Evolutionary conservation across 1,140 invertebrate species (phyloP), one percentile per base, ranked within the genome.

Genomic region (Apocrypta bakeri): DNA sequence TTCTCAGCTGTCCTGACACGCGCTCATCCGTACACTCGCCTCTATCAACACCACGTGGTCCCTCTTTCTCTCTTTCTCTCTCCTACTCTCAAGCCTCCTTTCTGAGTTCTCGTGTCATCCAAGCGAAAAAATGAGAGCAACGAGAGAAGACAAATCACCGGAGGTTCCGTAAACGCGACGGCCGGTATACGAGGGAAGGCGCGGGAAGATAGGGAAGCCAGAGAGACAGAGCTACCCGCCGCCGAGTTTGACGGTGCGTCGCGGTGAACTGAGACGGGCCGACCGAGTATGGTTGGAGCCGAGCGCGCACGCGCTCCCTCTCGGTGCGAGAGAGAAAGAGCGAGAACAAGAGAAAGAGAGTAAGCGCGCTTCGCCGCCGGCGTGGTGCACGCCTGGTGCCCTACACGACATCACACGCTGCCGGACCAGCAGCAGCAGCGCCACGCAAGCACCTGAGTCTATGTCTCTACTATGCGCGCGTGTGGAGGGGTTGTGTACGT

Each of bases 191-290:
- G n/a, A 61, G 9, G 8, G 42, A 63, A 56, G 37, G 21, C 29
- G 27, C 48, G 56, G 79, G 64, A 66, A 17, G 56, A 61, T 14
- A 61, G 40, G 14, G n/a, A n/a, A n/a, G n/a, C n/a, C 71, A 56
- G 76, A 79, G 77, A 73, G 71, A 48, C 71, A 66, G 56, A 78
- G 73, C 66, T 42, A 68, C n/a, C 79, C 85, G 77, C 85, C 86
- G 85, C 87, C 86, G 76, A 79, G 82, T 89, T 88, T 89, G 85
- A 87, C 88, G 88, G 85, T 87, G 88, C 87, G 84, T 87, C 88
- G 87, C 86, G 85, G 84, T 84, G 87, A 88, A 89, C 88, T 88
- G 88, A 88, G 86, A 84, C 56, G 40, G 69, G 42, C 14, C 78
- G 84, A 79, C 81, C 84, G 79, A 74, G 86, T 83, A 83, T 78